Conservation (phyloP, 1,140 invertebrate species). For the Globodera rostochiensis region DNA sequence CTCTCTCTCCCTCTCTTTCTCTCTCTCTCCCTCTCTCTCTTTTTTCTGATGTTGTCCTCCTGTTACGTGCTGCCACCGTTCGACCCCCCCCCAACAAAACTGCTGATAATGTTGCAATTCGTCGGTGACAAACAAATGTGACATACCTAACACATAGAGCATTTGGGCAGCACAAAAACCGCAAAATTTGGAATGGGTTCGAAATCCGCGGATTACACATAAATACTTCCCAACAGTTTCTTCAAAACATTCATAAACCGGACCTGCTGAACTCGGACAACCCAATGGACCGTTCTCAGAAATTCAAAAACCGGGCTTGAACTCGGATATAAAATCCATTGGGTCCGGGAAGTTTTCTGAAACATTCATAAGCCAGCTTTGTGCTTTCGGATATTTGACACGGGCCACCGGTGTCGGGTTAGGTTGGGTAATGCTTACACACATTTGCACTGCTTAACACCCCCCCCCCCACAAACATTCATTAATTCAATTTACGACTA, state of each 20-base stretch:
- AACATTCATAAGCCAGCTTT: no score
- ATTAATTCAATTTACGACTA: neutral
- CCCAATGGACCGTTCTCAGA: no score
- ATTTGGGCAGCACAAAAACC: neutral
- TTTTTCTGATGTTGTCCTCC: neutral
- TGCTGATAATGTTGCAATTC: constrained; percentile 17
- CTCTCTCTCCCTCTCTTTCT: neutral
- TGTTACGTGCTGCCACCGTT: constrained; percentile 11
- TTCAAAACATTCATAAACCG: no score
- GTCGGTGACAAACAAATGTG: neutral
- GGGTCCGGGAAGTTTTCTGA: no score
- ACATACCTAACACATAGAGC: neutral
- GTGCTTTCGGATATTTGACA: no score
- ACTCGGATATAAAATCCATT: no score
- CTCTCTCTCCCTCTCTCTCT: neutral
- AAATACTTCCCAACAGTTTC: neutral
- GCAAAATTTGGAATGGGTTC: neutral
- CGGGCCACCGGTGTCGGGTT: no score
- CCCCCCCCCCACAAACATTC: neutral
- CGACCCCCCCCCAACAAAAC: neutral
- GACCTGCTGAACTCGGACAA: no score
- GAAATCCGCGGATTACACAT: neutral
- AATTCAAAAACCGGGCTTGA: no score
- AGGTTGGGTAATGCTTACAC: no score
- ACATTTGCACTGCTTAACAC: no score